Evolutionary conservation across 2,888 invertebrate genomes (phyloP).

Genomic region (Hirudinaria manillensis): DNA sequence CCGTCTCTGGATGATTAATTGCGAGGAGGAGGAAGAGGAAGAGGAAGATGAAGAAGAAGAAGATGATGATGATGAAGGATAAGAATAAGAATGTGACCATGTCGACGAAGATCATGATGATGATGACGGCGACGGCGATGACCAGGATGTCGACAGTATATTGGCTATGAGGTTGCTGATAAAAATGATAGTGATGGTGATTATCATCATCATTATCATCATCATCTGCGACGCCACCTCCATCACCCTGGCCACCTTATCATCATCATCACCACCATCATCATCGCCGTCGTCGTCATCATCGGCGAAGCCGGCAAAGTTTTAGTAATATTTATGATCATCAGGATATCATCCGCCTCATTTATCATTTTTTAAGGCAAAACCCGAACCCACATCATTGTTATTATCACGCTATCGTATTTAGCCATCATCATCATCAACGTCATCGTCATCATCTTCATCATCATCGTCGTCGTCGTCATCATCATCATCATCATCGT

Average conservation of each 20-base stretch:
- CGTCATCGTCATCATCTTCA: conserved; percentile 14
- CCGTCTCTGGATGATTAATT: background rate
- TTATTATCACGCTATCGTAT: background rate
- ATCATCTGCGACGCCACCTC: conserved; percentile 24
- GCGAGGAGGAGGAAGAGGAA: conserved; percentile 7
- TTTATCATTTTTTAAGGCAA: background rate
- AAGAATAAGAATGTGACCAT: conserved; percentile 32
- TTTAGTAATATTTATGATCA: no score
- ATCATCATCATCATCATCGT: background rate
- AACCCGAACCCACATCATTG: background rate
- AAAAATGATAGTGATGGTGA: conserved; percentile 21
- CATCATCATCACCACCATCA: conserved; percentile 51
- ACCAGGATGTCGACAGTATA: conserved; percentile 33
- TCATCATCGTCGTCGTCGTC: background rate
- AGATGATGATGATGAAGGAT: conserved; percentile 6
- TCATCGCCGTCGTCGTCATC: conserved; percentile 27
- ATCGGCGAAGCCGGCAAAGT: background rate
- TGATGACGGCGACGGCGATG: conserved; percentile 33
- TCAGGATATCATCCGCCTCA: no score
- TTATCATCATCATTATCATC: conserved; percentile 47
- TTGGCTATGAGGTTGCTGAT: conserved; percentile 29
- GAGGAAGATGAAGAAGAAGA: conserved; percentile 7
- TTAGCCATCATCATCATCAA: background rate
- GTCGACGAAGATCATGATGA: conserved; percentile 35
- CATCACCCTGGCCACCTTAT: conserved; percentile 29